Evolutionary conservation across 1,140 invertebrate species (phyloP).

Genomic region (Brachionus calyciflorus): DNA sequence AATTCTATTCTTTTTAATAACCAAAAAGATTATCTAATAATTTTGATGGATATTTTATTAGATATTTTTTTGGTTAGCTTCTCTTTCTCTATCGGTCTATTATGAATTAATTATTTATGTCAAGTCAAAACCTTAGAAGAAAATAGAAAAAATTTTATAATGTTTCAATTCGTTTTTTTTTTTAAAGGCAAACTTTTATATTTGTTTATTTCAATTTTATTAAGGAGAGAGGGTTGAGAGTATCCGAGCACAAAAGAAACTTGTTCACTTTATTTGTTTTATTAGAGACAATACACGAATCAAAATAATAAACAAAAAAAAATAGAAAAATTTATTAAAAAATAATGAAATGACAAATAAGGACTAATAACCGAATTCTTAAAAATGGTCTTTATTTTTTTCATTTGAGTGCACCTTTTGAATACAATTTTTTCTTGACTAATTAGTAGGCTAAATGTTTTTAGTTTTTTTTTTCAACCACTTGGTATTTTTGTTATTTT

Average conservation of each 20-base stretch:
- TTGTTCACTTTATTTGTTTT: neutral
- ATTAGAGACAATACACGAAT: too few species aligned
- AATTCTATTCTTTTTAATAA: conserved; percentile 11
- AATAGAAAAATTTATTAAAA: too few species aligned
- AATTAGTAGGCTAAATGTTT: conserved; percentile 13
- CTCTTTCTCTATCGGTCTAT: too few species aligned
- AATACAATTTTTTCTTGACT: conserved; percentile 5
- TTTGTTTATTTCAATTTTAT: too few species aligned
- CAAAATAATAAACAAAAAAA: too few species aligned
- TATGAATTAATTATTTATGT: too few species aligned
- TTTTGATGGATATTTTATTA: neutral
- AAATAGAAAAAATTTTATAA: neutral
- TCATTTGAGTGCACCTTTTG: neutral
- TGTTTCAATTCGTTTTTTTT: neutral
- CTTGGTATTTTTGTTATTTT: too few species aligned
- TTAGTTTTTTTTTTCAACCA: too few species aligned
- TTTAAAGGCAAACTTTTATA: neutral
- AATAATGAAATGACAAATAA: too few species aligned
- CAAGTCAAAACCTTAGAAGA: neutral
- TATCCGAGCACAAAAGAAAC: neutral
- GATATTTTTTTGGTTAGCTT: too few species aligned
- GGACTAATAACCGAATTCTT: too few species aligned
- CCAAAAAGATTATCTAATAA: conserved; percentile 33
- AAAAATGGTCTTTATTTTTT: conserved; percentile 30
- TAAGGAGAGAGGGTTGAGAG: too few species aligned